Conservation (phyloP, 2,797 vertebrate species). For the Cuculus canorus region DNA sequence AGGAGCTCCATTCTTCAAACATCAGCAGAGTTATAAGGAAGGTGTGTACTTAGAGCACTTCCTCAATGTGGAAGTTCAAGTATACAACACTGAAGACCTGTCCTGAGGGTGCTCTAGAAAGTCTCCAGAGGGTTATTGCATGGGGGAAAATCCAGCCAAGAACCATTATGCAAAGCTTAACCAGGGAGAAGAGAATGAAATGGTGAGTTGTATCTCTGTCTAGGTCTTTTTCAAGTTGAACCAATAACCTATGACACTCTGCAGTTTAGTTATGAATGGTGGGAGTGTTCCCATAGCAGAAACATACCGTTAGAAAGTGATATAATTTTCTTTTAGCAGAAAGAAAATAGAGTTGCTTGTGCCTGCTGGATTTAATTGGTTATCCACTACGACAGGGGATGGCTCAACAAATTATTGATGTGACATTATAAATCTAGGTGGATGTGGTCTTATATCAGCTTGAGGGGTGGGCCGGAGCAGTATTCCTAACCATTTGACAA, state of each 20-base stretch:
- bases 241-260: neutral
- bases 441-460: neutral
- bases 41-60: constrained; percentile 68
- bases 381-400: neutral
- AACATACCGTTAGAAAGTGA: neutral
- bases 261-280: neutral
- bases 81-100: neutral
- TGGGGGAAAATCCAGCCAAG: constrained; percentile 30
- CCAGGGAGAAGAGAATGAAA: constrained; percentile 80
- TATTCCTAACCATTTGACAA: neutral
- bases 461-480: fast-evolving
- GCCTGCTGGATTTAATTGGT: neutral
- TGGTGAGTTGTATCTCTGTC: constrained; percentile 72
- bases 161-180: constrained; percentile 76
- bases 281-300: neutral
- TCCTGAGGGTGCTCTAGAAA: neutral
- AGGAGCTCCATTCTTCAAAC: constrained; percentile 68
- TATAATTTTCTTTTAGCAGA: neutral
- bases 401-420: neutral
- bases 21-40: constrained; percentile 63
- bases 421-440: neutral
- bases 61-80: constrained; percentile 54
- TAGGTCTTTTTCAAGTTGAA: neutral
- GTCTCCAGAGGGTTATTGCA: constrained; percentile 42
- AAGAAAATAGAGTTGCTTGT: neutral